These are phyloP conservation scores for Euwallacea similis DNA, from an alignment of 1,140 invertebrate genomes.

Conservation along the genomic window DNA sequence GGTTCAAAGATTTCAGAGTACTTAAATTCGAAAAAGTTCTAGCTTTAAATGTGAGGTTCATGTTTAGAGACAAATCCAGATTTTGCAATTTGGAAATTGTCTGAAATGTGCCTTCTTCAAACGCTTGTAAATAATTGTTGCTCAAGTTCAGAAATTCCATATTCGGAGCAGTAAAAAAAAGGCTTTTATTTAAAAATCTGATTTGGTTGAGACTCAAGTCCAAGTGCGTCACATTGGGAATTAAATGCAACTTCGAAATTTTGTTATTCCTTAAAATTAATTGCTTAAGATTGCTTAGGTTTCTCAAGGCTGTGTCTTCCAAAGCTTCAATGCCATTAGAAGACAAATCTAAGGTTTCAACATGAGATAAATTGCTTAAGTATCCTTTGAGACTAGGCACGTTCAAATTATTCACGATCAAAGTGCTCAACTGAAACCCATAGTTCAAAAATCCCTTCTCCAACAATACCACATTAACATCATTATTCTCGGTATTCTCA, in stretches of 20 bases:
- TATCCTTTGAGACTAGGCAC: conserved; percentile 11
- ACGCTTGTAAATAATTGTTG: conserved; percentile 21
- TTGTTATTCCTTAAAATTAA: conserved; percentile 34
- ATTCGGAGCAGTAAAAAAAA: conserved; percentile 8
- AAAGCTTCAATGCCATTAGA: conserved; percentile 11
- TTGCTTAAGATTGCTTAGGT: conserved; percentile 23
- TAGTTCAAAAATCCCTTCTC: conserved; percentile 11
- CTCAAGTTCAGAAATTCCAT: conserved; percentile 34
- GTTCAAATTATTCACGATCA: conserved; percentile 1
- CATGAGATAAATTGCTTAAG: conserved; percentile 9
- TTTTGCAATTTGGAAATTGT: conserved; percentile 8
- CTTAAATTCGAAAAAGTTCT: conserved; percentile 33
- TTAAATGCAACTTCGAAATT: conserved; percentile 13
- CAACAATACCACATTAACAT: conserved; percentile 4
- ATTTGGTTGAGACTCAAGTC: conserved; percentile 21
- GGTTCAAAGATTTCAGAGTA: conserved; percentile 14
- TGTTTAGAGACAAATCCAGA: conserved; percentile 16
- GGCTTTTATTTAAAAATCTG: neutral
- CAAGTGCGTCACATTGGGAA: conserved; percentile 3
- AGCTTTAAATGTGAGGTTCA: conserved; percentile 10
- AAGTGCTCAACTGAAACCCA: conserved; percentile 13
- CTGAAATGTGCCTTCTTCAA: conserved; percentile 10
- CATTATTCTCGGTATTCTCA: neutral
- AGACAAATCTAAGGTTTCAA: conserved; percentile 20
- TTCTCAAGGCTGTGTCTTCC: conserved; percentile 13